These are phyloP conservation scores for Lamprotornis superbus DNA, from an alignment of 2,113 vertebrate genomes.

Conservation along the genomic window DNA sequence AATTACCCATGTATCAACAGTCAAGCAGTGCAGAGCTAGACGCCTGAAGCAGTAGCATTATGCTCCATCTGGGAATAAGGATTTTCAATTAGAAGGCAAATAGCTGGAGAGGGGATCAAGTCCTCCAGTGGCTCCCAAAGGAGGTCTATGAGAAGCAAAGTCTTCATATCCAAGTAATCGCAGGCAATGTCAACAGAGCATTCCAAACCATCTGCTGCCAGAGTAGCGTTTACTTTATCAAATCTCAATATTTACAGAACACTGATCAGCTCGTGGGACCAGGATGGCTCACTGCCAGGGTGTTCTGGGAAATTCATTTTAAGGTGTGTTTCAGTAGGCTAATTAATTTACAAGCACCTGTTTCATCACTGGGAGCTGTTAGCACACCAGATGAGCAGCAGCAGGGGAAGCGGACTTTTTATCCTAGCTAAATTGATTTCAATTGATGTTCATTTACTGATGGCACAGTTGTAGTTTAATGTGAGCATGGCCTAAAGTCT, in stretches of 20 bases:
- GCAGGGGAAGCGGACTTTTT: conserved; percentile 73
- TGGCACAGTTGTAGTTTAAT: conserved; percentile 68
- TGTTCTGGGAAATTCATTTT: conserved; percentile 79
- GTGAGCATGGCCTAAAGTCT: conserved; percentile 29
- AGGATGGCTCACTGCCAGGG: conserved; percentile 85
- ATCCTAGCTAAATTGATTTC: conserved; percentile 78
- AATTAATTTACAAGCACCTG: conserved; percentile 94
- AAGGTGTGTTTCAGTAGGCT: conserved; percentile 89
- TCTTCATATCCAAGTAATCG: conserved; percentile 80
- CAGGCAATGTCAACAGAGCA: conserved; percentile 80
- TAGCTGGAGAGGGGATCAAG: conserved; percentile 80
- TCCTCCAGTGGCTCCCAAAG: conserved; percentile 77
- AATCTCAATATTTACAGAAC: conserved; percentile 95
- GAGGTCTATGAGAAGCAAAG: conserved; percentile 75
- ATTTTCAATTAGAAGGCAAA: conserved; percentile 93
- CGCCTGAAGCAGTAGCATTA: conserved; percentile 71
- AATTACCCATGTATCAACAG: conserved; percentile 90
- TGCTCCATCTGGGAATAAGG: conserved; percentile 88
- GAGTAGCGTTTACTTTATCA: conserved; percentile 87
- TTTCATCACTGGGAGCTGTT: conserved; percentile 81
- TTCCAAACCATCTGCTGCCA: conserved; percentile 89
- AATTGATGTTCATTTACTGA: conserved; percentile 80
- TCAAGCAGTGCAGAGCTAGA: conserved; percentile 74
- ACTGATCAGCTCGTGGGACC: conserved; percentile 85
- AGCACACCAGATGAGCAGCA: conserved; percentile 75